Percentiles rank a stretch among this genome's conserved stretches.
Conservation (phyloP, 2,113 vertebrate genomes). For the Hydrochoerus hydrochaeris region DNA sequence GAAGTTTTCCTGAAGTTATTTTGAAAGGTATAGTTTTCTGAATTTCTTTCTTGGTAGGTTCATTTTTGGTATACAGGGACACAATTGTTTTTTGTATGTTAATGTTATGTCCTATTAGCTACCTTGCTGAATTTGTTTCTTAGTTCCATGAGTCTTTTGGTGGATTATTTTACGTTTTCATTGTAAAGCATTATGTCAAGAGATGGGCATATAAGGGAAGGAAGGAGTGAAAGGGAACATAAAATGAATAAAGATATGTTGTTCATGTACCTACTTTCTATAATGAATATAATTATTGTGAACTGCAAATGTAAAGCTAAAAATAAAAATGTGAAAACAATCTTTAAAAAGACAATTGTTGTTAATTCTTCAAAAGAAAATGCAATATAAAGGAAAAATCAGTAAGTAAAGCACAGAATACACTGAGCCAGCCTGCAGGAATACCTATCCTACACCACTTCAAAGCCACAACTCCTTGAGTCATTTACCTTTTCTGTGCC, state of each 20-base stretch:
- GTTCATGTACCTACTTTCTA: not conserved
- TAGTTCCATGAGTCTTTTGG: not conserved
- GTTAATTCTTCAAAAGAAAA: not conserved
- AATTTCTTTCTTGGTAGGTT: not conserved
- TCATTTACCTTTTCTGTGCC: not conserved
- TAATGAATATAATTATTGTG: not conserved
- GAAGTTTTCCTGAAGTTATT: not conserved
- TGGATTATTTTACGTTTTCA: not conserved
- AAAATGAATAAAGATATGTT: not conserved
- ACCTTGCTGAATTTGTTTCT: not conserved
- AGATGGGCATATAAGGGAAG: not conserved
- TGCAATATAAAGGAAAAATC: not conserved
- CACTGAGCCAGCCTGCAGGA: not conserved
- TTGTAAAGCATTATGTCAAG: not conserved
- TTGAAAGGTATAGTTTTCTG: not conserved
- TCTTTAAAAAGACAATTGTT: not conserved
- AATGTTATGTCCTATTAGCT: not conserved
- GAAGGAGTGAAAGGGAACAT: not conserved
- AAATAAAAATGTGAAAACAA: not conserved
- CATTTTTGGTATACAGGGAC: not conserved
- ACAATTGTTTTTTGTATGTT: not conserved
- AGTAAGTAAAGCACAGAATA: not conserved
- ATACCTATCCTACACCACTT: not conserved
- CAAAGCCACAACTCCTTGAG: not conserved
- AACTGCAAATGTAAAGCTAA: not conserved